Percentiles rank a stretch among this genome's conserved stretches.
phyloP scores from a whole-genome alignment of 2,888 invertebrate species.

The Cataglyphis rosenhaueri region DNA sequence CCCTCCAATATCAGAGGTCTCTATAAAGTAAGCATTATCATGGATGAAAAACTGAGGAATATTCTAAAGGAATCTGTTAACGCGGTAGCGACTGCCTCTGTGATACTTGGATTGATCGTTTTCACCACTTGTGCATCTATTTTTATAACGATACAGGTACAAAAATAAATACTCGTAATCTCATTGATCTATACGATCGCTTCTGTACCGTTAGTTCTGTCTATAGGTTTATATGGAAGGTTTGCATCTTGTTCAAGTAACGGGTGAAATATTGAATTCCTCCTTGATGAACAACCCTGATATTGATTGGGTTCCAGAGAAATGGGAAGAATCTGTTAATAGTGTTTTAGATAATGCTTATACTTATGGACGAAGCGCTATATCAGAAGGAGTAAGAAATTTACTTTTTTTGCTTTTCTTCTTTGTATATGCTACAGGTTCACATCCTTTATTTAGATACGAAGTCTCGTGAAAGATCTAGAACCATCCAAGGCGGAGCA shows the following conservation, averaged over 20 bases:
- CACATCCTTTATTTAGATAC: constrained; percentile 86
- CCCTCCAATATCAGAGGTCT: constrained; percentile 93
- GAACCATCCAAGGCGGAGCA: constrained; percentile 93
- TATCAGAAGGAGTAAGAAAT: constrained; percentile 92
- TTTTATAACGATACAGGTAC: constrained; percentile 94
- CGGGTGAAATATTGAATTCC: constrained; percentile 94
- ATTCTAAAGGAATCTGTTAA: constrained; percentile 92
- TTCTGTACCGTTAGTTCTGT: background rate
- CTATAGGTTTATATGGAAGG: constrained; percentile 96
- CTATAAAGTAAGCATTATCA: constrained; percentile 89
- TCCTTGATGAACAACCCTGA: constrained; percentile 96
- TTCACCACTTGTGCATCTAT: constrained; percentile 92
- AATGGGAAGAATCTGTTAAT: constrained; percentile 94
- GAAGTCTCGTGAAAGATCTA: constrained; percentile 92
- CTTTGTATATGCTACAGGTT: background rate
- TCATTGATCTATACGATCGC: background rate
- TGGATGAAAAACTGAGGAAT: constrained; percentile 88
- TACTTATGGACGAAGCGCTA: constrained; percentile 95
- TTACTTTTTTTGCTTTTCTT: background rate
- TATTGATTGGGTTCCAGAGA: constrained; percentile 91
- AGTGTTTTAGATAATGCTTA: constrained; percentile 97
- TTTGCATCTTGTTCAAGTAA: constrained; percentile 95
- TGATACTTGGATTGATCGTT: constrained; percentile 94
- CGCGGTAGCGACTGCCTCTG: constrained; percentile 93
- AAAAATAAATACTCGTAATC: background rate